Percentiles rank a stretch among this genome's conserved stretches.
These are phyloP conservation scores for Dicrurus megarhynchus DNA, from an alignment of 2,113 vertebrate genomes.

Conservation along the genomic window DNA sequence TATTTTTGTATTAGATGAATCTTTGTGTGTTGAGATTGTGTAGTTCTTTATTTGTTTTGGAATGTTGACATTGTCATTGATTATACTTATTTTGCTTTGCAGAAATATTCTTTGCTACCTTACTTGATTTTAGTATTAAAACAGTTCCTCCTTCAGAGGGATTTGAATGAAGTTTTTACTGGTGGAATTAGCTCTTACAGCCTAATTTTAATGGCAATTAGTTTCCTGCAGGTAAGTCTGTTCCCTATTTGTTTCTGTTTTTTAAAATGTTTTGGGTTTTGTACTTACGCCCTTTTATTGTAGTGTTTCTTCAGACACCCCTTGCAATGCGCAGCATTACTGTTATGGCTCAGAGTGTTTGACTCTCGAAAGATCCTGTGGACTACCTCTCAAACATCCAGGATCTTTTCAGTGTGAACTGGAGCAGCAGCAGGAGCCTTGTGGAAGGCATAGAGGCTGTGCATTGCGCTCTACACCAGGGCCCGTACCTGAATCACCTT, in stretches of 20 bases:
- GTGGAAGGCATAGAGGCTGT: background rate
- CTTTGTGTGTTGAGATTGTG: background rate
- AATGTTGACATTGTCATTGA: background rate
- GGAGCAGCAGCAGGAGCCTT: background rate
- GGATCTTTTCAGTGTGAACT: background rate
- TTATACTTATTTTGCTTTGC: constrained; percentile 31
- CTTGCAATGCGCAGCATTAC: background rate
- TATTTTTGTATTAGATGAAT: background rate
- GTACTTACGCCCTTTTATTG: background rate
- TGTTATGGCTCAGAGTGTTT: background rate
- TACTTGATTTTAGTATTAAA: constrained; percentile 98
- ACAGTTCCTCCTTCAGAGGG: constrained; percentile 97
- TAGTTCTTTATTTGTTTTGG: background rate
- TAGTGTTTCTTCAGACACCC: background rate
- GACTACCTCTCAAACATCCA: background rate
- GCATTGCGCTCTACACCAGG: background rate
- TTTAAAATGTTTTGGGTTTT: background rate
- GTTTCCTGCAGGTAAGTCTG: constrained; percentile 90
- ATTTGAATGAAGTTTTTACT: constrained; percentile 98
- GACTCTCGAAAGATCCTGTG: background rate
- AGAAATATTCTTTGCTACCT: constrained; percentile 96
- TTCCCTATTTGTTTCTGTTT: background rate
- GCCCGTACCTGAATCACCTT: background rate
- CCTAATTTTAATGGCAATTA: constrained; percentile 98
- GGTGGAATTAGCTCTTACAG: constrained; percentile 98